A percentile compares a stretch with the other conserved stretches of the same genome.
phyloP scores from a whole-genome alignment of 1,140 invertebrate species.

The Hylaeus volcanicus region DNA sequence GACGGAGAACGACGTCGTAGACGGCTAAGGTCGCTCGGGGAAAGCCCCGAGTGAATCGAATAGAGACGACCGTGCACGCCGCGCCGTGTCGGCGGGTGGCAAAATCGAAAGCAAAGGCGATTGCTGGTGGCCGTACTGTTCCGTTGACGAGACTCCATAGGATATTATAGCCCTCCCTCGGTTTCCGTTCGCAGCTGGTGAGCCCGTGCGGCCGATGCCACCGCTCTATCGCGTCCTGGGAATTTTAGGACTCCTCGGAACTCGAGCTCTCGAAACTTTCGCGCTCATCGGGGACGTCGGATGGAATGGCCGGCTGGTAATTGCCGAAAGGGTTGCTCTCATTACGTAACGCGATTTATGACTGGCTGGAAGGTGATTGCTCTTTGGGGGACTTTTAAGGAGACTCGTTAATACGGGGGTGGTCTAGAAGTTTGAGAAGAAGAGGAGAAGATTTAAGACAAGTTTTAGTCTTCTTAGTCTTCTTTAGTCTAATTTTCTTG shows the following conservation, averaged over 20 bases:
- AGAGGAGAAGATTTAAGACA: too few relatives aligned
- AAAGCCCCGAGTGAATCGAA: conserved; percentile 55
- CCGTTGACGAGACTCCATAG: conserved; percentile 39
- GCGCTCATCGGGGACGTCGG: neutral
- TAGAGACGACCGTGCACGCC: conserved; percentile 14
- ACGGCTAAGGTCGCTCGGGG: conserved; percentile 19
- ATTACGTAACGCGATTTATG: conserved; percentile 1
- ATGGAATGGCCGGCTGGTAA: neutral
- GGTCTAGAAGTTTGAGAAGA: too few relatives aligned
- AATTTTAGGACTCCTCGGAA: conserved; percentile 28
- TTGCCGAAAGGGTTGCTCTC: neutral
- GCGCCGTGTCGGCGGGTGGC: conserved; percentile 39
- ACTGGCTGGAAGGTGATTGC: neutral
- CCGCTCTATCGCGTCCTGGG: neutral
- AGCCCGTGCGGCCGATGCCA: neutral
- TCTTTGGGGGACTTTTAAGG: too few relatives aligned
- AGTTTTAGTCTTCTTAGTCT: too few relatives aligned
- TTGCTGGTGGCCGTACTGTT: conserved; percentile 64
- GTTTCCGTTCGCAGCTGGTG: neutral
- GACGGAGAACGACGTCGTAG: conserved; percentile 2
- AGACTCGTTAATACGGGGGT: neutral
- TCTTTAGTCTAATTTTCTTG: too few relatives aligned
- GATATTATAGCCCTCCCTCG: neutral
- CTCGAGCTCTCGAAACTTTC: neutral
- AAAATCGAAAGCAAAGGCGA: conserved; percentile 58